Conservation (phyloP, 2,888 invertebrate species). For the Cataglyphis livida region DNA sequence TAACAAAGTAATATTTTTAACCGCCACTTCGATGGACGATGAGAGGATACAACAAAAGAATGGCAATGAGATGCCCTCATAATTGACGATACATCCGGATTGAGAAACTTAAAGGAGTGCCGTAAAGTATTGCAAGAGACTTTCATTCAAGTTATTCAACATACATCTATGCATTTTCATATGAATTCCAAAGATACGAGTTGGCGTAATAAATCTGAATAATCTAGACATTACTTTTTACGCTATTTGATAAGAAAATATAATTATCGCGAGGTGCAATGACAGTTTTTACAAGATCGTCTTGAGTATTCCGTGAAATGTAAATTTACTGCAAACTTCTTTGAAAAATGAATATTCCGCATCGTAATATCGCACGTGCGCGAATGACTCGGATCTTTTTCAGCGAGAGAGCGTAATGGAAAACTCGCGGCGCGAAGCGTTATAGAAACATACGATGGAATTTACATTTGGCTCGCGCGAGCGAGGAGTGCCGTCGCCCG, state of each 20-base stretch:
- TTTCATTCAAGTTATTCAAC: conserved; percentile 42
- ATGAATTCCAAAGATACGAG: not conserved
- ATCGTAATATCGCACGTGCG: not conserved
- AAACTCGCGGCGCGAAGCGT: not conserved
- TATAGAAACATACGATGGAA: not conserved
- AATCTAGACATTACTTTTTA: not conserved
- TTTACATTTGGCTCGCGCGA: conserved; percentile 2
- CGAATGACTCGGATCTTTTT: not conserved
- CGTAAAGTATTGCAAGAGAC: conserved; percentile 50
- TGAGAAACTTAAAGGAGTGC: conserved; percentile 72
- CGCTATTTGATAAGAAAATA: not conserved
- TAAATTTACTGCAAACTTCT: not conserved
- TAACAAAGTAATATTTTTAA: conserved; percentile 27
- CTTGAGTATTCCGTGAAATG: not conserved
- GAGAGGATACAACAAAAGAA: conserved; percentile 41
- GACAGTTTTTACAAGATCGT: not conserved
- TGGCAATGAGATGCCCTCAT: conserved; percentile 63
- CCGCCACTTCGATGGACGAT: not conserved
- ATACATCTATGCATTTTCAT: not conserved
- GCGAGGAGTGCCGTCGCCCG: conserved; percentile 48
- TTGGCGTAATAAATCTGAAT: not conserved
- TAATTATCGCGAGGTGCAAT: not conserved
- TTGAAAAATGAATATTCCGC: not conserved
- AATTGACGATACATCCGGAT: conserved; percentile 69
- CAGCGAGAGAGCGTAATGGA: not conserved